Conservation (phyloP, 35 echinoderm and acorn worm genomes). For the Ophiothrix spiculata region DNA sequence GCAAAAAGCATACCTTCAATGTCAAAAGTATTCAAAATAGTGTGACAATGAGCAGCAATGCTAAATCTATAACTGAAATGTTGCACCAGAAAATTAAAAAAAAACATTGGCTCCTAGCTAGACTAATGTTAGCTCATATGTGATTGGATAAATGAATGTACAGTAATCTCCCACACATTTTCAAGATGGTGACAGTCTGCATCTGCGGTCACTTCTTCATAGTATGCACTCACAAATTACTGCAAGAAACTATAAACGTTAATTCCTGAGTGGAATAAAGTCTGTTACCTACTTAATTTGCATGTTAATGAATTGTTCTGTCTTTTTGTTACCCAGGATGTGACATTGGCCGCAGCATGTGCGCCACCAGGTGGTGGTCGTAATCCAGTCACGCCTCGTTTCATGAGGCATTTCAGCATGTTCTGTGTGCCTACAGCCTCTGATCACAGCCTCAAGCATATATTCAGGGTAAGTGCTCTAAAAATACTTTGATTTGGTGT, state of each 20-base stretch:
- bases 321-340: conserved; percentile 54
- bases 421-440: conserved; percentile 89
- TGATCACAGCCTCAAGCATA: conserved; percentile 86
- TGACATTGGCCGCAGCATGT: conserved; percentile 87
- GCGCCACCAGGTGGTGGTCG: conserved; percentile 96
- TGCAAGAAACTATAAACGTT: neutral
- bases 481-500: no score
- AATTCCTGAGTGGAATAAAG: neutral
- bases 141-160: no score
- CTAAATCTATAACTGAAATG: neutral
- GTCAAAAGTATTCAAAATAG: neutral
- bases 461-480: conserved; percentile 79
- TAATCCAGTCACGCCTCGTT: conserved; percentile 93
- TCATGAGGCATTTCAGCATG: conserved; percentile 94
- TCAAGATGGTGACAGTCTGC: neutral
- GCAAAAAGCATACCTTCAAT: neutral
- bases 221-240: neutral
- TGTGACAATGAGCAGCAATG: neutral
- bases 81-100: neutral
- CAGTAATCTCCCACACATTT: no score
- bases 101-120: neutral
- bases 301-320: neutral
- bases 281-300: neutral
- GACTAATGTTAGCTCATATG: neutral
- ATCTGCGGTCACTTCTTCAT: neutral